Conservation (phyloP, 1,140 invertebrate genomes). For the Bradysia coprophila region DNA sequence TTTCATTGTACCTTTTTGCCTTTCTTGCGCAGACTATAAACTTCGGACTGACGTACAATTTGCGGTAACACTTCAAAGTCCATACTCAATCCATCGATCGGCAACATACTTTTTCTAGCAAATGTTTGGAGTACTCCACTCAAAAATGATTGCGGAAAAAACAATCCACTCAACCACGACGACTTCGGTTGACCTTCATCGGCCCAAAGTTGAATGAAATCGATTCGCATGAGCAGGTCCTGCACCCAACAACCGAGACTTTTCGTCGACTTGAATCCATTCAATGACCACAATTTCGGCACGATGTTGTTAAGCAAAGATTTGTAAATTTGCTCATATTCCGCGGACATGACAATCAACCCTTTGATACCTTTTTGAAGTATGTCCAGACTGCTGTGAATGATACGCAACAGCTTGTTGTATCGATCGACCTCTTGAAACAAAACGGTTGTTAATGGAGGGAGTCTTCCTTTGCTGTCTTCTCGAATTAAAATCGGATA, state of each 20-base stretch:
- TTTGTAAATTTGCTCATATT: slow-evolving; percentile 58
- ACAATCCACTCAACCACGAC: slow-evolving; percentile 80
- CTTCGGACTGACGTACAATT: slow-evolving; percentile 43
- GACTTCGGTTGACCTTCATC: slow-evolving; percentile 46
- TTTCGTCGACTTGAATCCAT: slow-evolving; percentile 73
- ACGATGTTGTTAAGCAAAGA: slow-evolving; percentile 62
- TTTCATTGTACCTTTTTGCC: slow-evolving; percentile 3
- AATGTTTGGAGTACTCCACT: slow-evolving; percentile 73
- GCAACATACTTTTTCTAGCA: slow-evolving; percentile 60
- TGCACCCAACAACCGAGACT: slow-evolving; percentile 62
- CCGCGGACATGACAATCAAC: slow-evolving; percentile 75
- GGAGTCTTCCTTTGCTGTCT: slow-evolving; percentile 46
- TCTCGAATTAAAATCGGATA: slow-evolving; percentile 29
- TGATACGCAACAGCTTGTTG: slow-evolving; percentile 50
- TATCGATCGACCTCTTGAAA: slow-evolving; percentile 73
- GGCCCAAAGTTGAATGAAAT: slow-evolving; percentile 66
- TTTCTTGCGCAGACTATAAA: slow-evolving; percentile 30
- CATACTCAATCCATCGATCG: slow-evolving; percentile 71
- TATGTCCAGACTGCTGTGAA: slow-evolving; percentile 51
- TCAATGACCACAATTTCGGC: slow-evolving; percentile 60
- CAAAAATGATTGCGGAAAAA: slow-evolving; percentile 80
- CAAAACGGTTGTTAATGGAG: slow-evolving; percentile 66
- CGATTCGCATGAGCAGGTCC: slow-evolving; percentile 55
- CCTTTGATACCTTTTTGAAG: slow-evolving; percentile 72
- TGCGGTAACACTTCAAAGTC: slow-evolving; percentile 41